These are phyloP conservation scores for Steatornis caripensis DNA, from an alignment of 2,113 vertebrate species.

Conservation along the genomic window DNA sequence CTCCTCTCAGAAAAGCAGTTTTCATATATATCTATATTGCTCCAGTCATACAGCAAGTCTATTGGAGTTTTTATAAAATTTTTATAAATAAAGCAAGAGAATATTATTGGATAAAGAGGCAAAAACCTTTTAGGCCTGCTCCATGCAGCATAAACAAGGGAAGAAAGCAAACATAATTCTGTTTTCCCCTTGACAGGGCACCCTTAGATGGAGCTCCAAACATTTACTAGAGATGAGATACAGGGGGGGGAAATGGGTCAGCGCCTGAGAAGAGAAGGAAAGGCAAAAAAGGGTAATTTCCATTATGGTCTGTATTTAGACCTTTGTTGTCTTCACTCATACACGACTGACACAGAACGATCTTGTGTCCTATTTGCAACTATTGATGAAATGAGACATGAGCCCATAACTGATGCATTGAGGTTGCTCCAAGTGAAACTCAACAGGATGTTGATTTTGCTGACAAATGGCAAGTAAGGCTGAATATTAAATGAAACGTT, in stretches of 20 bases:
- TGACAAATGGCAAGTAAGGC: not conserved
- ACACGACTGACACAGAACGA: fast-evolving
- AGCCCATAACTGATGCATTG: not conserved
- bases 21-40: not conserved
- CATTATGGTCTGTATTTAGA: not conserved
- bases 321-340: not conserved
- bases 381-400: fast-evolving
- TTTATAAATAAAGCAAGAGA: not conserved
- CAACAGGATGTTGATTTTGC: slow-evolving; percentile 17
- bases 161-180: slow-evolving; percentile 25
- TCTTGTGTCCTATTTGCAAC: not conserved
- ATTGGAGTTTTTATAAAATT: not conserved
- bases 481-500: not conserved
- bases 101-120: not conserved
- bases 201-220: slow-evolving; percentile 14
- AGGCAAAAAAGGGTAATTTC: not conserved
- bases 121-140: not conserved
- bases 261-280: not conserved
- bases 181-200: slow-evolving; percentile 8
- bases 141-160: not conserved
- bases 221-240: not conserved
- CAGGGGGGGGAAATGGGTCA: not conserved
- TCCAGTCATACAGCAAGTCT: not conserved
- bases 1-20: not conserved
- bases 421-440: not conserved